Base-by-base conservation (phyloP, 2,888 invertebrate species). In the Parnassius apollo region DNA sequence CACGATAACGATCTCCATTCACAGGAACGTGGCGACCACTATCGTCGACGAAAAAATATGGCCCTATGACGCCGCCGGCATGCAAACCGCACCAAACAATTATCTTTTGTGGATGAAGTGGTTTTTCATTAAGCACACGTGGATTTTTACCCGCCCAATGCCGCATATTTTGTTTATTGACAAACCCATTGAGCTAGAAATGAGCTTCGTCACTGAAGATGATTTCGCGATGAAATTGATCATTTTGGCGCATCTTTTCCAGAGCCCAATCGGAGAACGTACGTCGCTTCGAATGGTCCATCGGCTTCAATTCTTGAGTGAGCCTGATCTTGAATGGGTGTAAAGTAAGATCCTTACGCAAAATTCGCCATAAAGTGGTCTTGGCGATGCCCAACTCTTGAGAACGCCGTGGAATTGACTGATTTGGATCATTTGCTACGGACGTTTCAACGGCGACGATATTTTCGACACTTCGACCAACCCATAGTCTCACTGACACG, bases 391-490 rank as follows among this genome's bases (percentile, higher is more conserved):
- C 18, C 18, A 18, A 18, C 18, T 18, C 18, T 18, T 1, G 18
- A 0, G 18, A 18, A 18, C 18, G 18, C 18, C 18, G 18, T 18
- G 18, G 18, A 18, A 18, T 18, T 18, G 18, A 18, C 18, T 18
- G 18, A 18, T 18, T 18, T 18, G 18, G 18, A 18, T 18, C 18
- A 18, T 18, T 18, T 18, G 18, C 18, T 18, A 57, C 57, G 57
- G 22, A 57, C 57, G 57, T 57, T 57, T 57, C 46, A 57, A 46
- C 57, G 57, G 46, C 49, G 35, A 42, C 42, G 42, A 54, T 50
- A 50, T 50, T 50, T 50, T 54, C 42, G 1, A 42, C 54, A 42
- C 54, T 42, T 54, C 54, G 42, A 54, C 54, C 54, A 54, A 54
- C 42, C 54, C 12, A 10, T 57, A 46, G 46, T 46, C 46, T 46